Base-by-base conservation (phyloP, 1,140 invertebrate species). In the Chlorops oryzae region DNA sequence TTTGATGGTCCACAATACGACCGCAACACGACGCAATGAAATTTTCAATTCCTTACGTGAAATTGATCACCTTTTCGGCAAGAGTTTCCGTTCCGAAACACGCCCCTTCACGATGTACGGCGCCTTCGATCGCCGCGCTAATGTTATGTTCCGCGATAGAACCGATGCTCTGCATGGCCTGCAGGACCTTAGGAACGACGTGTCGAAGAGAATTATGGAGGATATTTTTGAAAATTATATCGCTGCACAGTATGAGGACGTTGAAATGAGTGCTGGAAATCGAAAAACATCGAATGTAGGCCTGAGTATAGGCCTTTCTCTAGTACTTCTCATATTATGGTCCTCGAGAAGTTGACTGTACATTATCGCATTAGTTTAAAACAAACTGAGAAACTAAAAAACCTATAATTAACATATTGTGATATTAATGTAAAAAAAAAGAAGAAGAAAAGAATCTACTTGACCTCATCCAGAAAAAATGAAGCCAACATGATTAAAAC, bases 91-190 rank as follows among this genome's bases (percentile, higher is more conserved):
- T 13, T 77, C 75, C 42, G 74, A 78, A 20, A 80, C 75, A 0
- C 75, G 75, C 7, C 73, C 82, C 13, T 85, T 87, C 47, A 78
- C 79, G 0, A 70, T 88, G 56, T 88, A 81, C 55, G 83, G 81
- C 0, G 59, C 75, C 5, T 87, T 78, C 52, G 82, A 85, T 54
- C 76, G 77, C 23, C 62, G 76, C 44, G 64, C 63, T 17, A 74
- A 84, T 59, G 66, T 87, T 3, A 64, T 88, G 23, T 88, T 88
- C 63, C 77, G 82, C n/a, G 84, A 82, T 62, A 75, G 69, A n/a
- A 84, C 81, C 0, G 73, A 75, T 48, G 73, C 57, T 39, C 63
- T 84, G 23, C 63, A 72, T 1, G 73, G 76, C 3, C 52, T 61
- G 3, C 55, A 60, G 22, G 73, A 76, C 24, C 54, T 78, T 9